Base-by-base conservation (phyloP, 2,797 vertebrate genomes). In the Jordanella pulchra region DNA sequence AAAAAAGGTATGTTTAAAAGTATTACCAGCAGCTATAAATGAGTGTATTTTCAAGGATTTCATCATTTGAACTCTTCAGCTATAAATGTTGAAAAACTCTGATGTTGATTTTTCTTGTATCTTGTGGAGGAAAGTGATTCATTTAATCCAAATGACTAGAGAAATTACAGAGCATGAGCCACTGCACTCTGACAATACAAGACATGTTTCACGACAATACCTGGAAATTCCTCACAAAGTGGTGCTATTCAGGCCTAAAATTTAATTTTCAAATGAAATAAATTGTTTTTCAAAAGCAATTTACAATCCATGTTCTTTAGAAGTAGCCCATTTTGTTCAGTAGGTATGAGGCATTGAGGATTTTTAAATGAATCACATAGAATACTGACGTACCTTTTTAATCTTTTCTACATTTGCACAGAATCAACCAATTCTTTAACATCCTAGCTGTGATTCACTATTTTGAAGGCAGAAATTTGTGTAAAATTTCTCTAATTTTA, bases 161-260 rank as follows among this genome's bases (percentile, higher is more conserved):
- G 80, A 91, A 91, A 91, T 90, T 86, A 81, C 89, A 91, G 86
- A 88, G 87, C 88, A 92, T 86, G 88, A 91, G 78, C 82, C 89
- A 86, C 80, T 89, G 90, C 91, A 86, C 86, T 86, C 76, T 58
- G 70, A 88, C 86, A 90, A 90, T 89, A 73, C 79, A 63, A 66
- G 76, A 78, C 80, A 87, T 78, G 77, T 84, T 84, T 86, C 85
- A 83, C 83, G 90, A 88, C 88, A 91, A 88, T 87, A 81, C 6
- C 12, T 72, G 69, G 54, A 70, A 76, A 84, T 87, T 88, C 72
- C 73, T 83, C 77, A 81, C 70, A 88, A 89, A 90, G 86, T 85
- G 70, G 76, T n/a, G 67, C 82, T 64, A 72, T 86, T 89, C 78
- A 86, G 80, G 87, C 65, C 51, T 65, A 79, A 71, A 78, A 84